phyloP scores from a whole-genome alignment of 2,888 invertebrate genomes.

The Cephus pulcher region DNA sequence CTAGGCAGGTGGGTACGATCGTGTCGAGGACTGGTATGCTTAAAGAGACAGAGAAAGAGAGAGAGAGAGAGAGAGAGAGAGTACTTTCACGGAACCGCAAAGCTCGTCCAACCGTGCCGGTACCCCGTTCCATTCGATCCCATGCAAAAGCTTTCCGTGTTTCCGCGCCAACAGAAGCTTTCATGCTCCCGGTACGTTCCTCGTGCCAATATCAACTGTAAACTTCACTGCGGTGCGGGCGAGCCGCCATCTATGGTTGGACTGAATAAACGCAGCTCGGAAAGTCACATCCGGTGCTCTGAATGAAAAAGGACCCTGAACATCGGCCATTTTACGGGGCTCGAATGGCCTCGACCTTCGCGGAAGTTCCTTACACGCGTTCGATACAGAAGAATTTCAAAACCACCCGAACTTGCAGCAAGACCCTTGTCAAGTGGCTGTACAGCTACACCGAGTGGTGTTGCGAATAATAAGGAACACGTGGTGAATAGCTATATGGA shows the following conservation, averaged over 20 bases:
- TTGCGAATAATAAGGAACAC: background rate
- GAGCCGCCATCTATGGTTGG: background rate
- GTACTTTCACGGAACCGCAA: background rate
- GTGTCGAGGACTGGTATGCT: background rate
- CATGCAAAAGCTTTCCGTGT: background rate
- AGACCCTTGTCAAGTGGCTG: background rate
- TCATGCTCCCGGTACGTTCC: background rate
- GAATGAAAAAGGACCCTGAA: background rate
- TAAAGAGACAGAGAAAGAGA: background rate
- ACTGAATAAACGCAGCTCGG: background rate
- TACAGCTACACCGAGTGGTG: background rate
- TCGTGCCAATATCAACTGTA: background rate
- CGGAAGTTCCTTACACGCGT: background rate
- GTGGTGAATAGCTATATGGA: background rate
- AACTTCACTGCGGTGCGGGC: background rate
- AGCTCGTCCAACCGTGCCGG: background rate
- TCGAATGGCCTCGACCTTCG: background rate
- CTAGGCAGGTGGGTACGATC: background rate
- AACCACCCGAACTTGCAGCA: background rate
- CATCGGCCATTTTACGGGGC: background rate
- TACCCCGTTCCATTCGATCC: background rate
- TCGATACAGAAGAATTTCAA: background rate
- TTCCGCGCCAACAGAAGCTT: background rate
- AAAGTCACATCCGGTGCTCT: background rate
- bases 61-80: background rate